A percentile compares a stretch with the other conserved stretches of the same genome.
phyloP scores from a whole-genome alignment of 2,797 vertebrate species.

The Sparus aurata region DNA sequence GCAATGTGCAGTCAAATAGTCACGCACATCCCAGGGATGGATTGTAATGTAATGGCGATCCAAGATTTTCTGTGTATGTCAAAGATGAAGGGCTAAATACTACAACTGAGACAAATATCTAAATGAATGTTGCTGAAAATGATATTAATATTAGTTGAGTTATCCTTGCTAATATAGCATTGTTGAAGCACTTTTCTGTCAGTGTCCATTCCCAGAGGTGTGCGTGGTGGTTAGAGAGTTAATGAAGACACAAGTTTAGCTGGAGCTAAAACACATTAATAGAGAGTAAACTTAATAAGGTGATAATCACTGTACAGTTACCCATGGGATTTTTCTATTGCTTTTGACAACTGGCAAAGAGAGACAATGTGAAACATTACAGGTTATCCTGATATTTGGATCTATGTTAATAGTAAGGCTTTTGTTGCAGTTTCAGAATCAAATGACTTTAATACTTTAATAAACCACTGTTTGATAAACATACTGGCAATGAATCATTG shows the following conservation, averaged over 20 bases:
- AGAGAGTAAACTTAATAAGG: not conserved
- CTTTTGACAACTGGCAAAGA: too few species aligned
- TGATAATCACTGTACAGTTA: not conserved
- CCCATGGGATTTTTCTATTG: not conserved
- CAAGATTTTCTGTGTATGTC: too few species aligned
- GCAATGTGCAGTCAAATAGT: too few species aligned
- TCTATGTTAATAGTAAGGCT: too few species aligned
- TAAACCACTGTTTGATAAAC: not conserved
- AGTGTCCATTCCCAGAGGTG: not conserved
- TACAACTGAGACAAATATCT: too few species aligned
- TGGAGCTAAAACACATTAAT: not conserved
- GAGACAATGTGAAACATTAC: not conserved
- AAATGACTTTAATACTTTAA: not conserved
- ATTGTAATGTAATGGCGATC: too few species aligned
- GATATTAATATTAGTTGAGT: not conserved
- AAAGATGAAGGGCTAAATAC: too few species aligned
- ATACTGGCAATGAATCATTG: not conserved
- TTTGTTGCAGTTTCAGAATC: not conserved
- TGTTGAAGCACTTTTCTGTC: not conserved
- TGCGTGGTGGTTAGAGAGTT: not conserved
- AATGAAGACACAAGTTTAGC: not conserved
- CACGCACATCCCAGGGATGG: too few species aligned
- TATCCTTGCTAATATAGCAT: not conserved
- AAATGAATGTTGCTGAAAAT: too few species aligned
- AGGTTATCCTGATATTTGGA: not conserved